Evolutionary conservation across 2,797 vertebrate genomes (phyloP).

Genomic region (Phalloptychus januarius): DNA sequence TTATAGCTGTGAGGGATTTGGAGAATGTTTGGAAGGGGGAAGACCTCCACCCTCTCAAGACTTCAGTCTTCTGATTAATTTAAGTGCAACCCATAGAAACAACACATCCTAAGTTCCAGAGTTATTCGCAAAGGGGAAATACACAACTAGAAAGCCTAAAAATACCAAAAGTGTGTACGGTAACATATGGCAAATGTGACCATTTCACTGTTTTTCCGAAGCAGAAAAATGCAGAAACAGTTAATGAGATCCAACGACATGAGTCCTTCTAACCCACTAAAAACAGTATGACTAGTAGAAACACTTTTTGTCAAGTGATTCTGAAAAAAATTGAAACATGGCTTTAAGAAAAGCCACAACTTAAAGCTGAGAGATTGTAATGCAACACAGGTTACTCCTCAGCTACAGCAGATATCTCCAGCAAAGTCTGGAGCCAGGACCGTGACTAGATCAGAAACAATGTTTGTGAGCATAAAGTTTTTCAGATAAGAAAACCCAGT

Average conservation of each 20-base stretch:
- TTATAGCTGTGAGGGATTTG: not conserved
- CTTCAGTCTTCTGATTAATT: not conserved
- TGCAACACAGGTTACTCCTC: not conserved
- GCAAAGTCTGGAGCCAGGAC: not conserved
- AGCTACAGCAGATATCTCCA: not conserved
- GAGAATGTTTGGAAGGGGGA: not conserved
- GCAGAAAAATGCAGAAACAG: not conserved
- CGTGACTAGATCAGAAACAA: not conserved
- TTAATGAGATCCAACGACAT: not conserved
- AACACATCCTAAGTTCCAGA: not conserved
- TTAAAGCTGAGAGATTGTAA: not conserved
- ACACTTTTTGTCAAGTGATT: not conserved
- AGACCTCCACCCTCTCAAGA: not conserved
- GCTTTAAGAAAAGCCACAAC: not conserved
- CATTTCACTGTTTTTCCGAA: not conserved
- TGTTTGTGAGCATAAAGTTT: not conserved
- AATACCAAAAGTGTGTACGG: not conserved
- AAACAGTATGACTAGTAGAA: not conserved
- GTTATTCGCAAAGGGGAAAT: not conserved
- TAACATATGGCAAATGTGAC: not conserved
- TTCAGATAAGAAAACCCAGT: not conserved
- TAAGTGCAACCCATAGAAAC: not conserved
- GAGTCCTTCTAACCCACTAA: not conserved
- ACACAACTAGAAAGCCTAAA: not conserved
- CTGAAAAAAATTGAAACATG: not conserved